A percentile compares a stretch with the other conserved stretches of the same genome.
Evolutionary conservation across 2,113 vertebrate genomes (phyloP).

Genomic region (Misgurnus mizolepis): DNA sequence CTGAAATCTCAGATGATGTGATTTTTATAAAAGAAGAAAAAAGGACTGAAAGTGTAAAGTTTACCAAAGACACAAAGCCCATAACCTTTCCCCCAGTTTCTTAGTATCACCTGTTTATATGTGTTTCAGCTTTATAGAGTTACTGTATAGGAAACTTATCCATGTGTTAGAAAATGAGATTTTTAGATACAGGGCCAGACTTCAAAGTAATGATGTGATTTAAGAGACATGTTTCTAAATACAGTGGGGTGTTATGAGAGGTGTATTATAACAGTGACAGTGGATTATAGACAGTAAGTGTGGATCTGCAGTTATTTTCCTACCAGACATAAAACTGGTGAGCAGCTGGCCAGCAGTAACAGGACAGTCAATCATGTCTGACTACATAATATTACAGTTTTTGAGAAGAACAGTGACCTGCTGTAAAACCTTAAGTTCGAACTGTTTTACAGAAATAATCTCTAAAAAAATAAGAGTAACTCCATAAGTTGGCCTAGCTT

Average conservation of each 20-base stretch:
- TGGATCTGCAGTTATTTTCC: neutral
- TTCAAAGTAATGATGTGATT: neutral
- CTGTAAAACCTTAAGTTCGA: neutral
- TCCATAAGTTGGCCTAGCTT: too few relatives aligned
- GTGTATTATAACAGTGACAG: constrained; percentile 2
- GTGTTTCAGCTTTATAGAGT: neutral
- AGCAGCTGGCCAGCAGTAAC: constrained; percentile 12
- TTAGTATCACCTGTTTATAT: neutral
- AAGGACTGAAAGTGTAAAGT: neutral
- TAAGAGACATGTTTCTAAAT: neutral
- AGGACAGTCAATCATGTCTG: constrained; percentile 1
- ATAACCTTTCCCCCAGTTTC: neutral
- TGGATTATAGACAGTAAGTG: neutral
- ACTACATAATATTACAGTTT: neutral
- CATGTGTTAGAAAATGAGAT: neutral
- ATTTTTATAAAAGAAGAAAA: neutral
- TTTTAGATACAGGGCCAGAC: neutral
- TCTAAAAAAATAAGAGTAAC: neutral
- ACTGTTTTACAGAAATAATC: neutral
- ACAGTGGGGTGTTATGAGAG: neutral
- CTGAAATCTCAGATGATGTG: neutral
- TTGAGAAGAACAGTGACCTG: constrained; percentile 2
- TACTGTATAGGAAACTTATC: neutral
- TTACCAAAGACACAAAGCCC: neutral
- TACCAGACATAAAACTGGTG: neutral